Base-by-base conservation (phyloP, 1,140 invertebrate species). In the Meloidogyne chitwoodi region DNA sequence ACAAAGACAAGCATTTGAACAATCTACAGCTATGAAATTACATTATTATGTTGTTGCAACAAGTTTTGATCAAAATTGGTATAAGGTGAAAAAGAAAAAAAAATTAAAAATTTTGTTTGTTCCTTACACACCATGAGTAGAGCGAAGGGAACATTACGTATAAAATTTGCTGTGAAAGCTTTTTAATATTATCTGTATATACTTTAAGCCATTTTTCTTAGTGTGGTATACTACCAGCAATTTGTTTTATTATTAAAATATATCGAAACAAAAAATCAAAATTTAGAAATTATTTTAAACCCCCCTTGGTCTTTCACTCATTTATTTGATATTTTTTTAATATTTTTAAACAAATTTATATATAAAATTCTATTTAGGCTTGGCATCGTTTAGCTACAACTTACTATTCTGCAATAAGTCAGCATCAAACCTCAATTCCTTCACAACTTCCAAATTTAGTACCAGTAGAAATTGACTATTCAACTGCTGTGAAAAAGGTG, bases 361-460 rank as follows among this genome's bases (percentile, higher is more conserved):
- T 29, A 22, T 44, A 19, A 66, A 68, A 65, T 26, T 29, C 31
- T 81, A 73, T 82, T 63, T 66, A 98, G 90, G 96, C 96, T 0
- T 99, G 96, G 94, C 96, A 99, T 88, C 91, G 94, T 2, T 96
- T 93, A 91, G 96, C 96, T 0, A 96, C 95, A 81, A 96, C 95
- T 90, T 98, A 98, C 88, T 99, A 96, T 85, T 94, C 48, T n/a
- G 48, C 48, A 98, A 88, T 93, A 95, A 0, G 93, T 98, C 48
- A 56, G 10, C 48, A 56, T n/a, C 48, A 56, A 56, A 56, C 48
- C 5, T 56, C 48, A 8, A 56, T n/a, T n/a, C 48, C 48, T 56
- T 56, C 48, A 12, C 79, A 34, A 44, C 71, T 48, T 77, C 41
- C 71, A 27, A 72, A 79, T 29, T 19, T 76, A n/a, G 10, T 67